Conservation (phyloP, 2,888 invertebrate genomes). For the Coelopa pilipes region DNA sequence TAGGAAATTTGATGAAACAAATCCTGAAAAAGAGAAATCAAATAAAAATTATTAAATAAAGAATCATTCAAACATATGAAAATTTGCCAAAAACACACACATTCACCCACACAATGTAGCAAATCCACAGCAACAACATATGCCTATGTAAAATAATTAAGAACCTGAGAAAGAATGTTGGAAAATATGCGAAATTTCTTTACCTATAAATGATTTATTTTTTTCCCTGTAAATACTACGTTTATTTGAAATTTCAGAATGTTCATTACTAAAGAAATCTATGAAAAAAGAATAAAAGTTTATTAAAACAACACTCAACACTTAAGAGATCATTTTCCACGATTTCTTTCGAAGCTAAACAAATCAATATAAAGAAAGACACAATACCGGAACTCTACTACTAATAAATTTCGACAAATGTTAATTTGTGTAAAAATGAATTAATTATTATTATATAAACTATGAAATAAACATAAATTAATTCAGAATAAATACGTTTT, state of each 20-base stretch:
- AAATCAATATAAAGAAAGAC: background rate
- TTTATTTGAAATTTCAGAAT: background rate
- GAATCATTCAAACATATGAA: background rate
- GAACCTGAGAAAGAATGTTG: background rate
- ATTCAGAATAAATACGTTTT: background rate
- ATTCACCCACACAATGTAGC: background rate
- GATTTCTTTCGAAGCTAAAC: background rate
- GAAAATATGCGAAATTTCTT: background rate
- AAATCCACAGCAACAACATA: background rate
- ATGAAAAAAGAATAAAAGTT: background rate
- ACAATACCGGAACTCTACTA: background rate
- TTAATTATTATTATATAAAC: background rate
- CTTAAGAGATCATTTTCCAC: slow-evolving; percentile 5
- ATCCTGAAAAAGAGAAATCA: background rate
- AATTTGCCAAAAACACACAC: background rate
- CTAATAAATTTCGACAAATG: slow-evolving; percentile 15
- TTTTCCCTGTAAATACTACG: slow-evolving; percentile 19
- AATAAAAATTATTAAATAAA: background rate
- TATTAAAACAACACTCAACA: background rate
- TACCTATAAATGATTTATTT: background rate
- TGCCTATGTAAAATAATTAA: background rate
- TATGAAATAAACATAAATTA: background rate
- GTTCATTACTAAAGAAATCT: background rate
- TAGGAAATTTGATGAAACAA: too few relatives aligned
- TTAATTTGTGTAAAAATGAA: slow-evolving; percentile 17